These are phyloP conservation scores for Stictonetta naevosa DNA, from an alignment of 2,113 vertebrate genomes.

Conservation along the genomic window DNA sequence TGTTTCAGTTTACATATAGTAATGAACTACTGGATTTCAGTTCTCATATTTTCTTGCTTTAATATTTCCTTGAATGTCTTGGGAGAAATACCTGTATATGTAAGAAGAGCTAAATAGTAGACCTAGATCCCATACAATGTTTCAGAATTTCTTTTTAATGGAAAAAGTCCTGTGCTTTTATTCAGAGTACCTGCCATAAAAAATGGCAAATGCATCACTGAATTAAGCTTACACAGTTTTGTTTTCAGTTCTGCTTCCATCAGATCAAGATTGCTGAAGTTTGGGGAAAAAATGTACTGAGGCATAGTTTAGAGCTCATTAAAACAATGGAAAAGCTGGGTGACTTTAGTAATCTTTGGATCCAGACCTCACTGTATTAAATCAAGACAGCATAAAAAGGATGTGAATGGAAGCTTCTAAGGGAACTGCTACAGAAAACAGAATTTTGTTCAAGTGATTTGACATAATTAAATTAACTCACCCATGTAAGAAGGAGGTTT, in stretches of 20 bases:
- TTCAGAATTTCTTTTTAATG: background rate
- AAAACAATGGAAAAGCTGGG: background rate
- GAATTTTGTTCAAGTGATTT: background rate
- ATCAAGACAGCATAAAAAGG: background rate
- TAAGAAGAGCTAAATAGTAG: background rate
- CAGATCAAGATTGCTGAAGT: background rate
- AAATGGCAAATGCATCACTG: background rate
- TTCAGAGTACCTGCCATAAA: background rate
- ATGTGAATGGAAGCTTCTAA: background rate
- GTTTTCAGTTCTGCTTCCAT: background rate
- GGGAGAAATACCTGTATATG: accelerated
- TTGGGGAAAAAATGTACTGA: background rate
- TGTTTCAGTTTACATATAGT: background rate
- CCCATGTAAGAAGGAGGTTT: background rate
- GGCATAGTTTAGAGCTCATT: background rate
- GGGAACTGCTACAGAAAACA: background rate
- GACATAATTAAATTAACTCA: background rate
- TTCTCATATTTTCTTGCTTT: background rate
- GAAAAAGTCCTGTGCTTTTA: background rate
- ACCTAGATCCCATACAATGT: background rate
- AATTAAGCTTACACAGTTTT: background rate
- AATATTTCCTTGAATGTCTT: background rate
- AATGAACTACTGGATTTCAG: background rate
- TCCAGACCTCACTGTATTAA: background rate
- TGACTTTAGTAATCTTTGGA: background rate